Evolutionary conservation across 2,113 vertebrate genomes (phyloP).

Genomic region (Muscicapa adusta): DNA sequence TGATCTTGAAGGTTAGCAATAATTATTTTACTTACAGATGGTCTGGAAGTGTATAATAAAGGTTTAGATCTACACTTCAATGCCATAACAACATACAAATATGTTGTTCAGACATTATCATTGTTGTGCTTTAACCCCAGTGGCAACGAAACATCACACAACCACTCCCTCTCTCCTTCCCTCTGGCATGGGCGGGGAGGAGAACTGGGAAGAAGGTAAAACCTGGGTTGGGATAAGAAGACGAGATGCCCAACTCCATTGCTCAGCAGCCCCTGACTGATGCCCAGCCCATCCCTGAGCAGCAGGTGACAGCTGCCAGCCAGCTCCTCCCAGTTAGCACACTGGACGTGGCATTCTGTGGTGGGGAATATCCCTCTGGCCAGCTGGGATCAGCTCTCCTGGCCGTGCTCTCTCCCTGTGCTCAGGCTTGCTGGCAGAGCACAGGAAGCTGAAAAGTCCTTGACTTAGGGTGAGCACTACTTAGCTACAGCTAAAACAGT

Average conservation of each 20-base stretch:
- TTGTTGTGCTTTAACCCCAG: background rate
- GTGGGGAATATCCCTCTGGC: background rate
- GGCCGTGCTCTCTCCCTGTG: background rate
- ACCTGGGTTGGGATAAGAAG: background rate
- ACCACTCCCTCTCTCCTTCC: background rate
- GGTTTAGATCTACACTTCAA: background rate
- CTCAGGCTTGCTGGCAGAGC: background rate
- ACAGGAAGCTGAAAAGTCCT: background rate
- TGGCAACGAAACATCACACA: background rate
- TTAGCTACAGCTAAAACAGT: background rate
- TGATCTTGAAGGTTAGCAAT: background rate
- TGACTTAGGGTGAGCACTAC: background rate
- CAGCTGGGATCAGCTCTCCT: background rate
- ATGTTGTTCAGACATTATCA: background rate
- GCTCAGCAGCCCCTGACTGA: background rate
- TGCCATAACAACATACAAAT: background rate
- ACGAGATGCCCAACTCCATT: background rate
- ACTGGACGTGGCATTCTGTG: background rate
- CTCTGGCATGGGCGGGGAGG: background rate
- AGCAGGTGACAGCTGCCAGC: background rate
- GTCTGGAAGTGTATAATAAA: background rate
- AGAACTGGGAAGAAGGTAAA: background rate
- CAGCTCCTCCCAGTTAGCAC: fast-evolving
- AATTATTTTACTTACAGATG: background rate
- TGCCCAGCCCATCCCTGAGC: background rate